These are phyloP conservation scores for Eonycteris spelaea DNA, from an alignment of 2,113 vertebrate genomes.

Conservation along the genomic window DNA sequence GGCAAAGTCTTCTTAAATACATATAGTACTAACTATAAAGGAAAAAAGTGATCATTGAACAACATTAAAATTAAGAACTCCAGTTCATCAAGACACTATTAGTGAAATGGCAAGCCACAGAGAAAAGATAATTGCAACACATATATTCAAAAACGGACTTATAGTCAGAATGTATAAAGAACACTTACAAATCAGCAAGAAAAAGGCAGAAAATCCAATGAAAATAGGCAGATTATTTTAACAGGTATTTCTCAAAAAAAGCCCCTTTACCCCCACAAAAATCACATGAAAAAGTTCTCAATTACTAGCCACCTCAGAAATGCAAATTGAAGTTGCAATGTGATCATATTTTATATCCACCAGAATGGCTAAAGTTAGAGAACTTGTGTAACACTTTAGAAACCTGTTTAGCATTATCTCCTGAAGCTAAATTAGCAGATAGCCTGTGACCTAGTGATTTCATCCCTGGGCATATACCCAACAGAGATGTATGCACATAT, in stretches of 20 bases:
- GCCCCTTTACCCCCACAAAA: background rate
- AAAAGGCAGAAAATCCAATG: background rate
- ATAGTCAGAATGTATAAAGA: background rate
- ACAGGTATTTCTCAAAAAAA: conserved; percentile 23
- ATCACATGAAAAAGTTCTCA: background rate
- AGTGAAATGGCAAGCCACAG: background rate
- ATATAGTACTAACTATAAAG: background rate
- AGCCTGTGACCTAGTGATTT: background rate
- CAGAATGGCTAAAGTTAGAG: background rate
- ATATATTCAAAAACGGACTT: background rate
- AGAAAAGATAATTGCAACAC: background rate
- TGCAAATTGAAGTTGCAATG: background rate
- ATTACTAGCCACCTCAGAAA: background rate
- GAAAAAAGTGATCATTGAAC: background rate
- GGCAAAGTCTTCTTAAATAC: background rate
- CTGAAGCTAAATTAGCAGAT: background rate
- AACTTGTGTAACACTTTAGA: background rate
- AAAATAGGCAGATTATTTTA: background rate
- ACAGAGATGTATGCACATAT: background rate
- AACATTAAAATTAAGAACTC: background rate
- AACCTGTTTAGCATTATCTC: background rate
- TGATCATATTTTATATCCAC: background rate
- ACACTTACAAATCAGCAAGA: background rate
- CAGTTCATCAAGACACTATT: background rate
- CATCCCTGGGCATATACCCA: background rate